A percentile compares a stretch with the other conserved stretches of the same genome.
phyloP scores from a whole-genome alignment of 1,140 invertebrate genomes.

The Aphidius gifuensis region DNA sequence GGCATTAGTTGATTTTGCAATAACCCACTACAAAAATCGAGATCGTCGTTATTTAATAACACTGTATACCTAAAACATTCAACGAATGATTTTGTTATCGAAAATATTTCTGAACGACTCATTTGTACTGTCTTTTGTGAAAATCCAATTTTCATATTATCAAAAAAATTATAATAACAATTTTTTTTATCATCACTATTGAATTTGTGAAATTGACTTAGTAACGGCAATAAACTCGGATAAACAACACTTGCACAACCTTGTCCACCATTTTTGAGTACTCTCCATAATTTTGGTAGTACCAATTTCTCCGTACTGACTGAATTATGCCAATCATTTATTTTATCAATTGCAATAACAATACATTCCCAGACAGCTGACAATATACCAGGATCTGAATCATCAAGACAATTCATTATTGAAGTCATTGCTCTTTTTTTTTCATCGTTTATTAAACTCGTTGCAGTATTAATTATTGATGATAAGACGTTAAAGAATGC shows the following conservation, averaged over 20 bases:
- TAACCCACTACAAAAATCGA: slow-evolving; percentile 45
- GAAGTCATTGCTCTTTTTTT: slow-evolving; percentile 59
- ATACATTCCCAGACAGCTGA: slow-evolving; percentile 69
- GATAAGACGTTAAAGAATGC: slow-evolving; percentile 67
- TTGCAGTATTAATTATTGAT: slow-evolving; percentile 60
- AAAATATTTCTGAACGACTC: slow-evolving; percentile 61
- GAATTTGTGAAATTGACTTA: slow-evolving; percentile 66
- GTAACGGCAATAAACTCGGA: slow-evolving; percentile 71
- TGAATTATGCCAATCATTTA: slow-evolving; percentile 65
- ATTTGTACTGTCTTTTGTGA: slow-evolving; percentile 52
- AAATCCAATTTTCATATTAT: slow-evolving; percentile 63
- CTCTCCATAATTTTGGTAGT: slow-evolving; percentile 66
- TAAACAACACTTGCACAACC: slow-evolving; percentile 68
- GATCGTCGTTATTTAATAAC: slow-evolving; percentile 47
- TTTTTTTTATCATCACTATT: slow-evolving; percentile 51
- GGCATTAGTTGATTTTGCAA: slow-evolving; percentile 51
- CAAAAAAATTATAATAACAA: slow-evolving; percentile 69
- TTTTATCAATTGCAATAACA: slow-evolving; percentile 59
- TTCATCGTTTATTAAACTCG: slow-evolving; percentile 51
- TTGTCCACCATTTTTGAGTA: slow-evolving; percentile 66
- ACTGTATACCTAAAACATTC: slow-evolving; percentile 70
- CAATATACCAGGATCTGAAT: slow-evolving; percentile 66
- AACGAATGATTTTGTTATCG: slow-evolving; percentile 62
- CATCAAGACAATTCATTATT: slow-evolving; percentile 68
- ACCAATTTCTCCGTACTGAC: slow-evolving; percentile 69